Base-by-base conservation (phyloP, 37 sponge, comb jelly and placozoan genomes). In the Bolinopsis microptera region DNA sequence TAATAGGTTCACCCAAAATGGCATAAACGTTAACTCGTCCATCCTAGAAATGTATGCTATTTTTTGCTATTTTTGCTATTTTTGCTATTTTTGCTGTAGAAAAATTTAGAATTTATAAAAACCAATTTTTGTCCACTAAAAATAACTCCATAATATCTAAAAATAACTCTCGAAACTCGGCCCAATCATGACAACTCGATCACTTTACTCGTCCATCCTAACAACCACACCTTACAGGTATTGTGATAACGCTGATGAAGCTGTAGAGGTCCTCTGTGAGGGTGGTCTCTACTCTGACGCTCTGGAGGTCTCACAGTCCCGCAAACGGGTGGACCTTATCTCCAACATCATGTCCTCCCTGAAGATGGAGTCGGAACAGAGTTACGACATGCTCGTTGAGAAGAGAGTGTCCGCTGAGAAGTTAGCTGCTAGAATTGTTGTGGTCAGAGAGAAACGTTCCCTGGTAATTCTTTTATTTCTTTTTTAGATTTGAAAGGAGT, bases 201-300 rank as follows among this genome's bases (percentile, higher is more conserved):
- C n/a, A n/a, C n/a, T n/a, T n/a, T 48, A 48, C 61, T 48, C 61
- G 5, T 2, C 5, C 21, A 70, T 70, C 74, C 74, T 70, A 9
- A n/a, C n/a, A n/a, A n/a, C n/a, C n/a, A n/a, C n/a, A n/a, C 13
- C 21, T 67, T 22, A 67, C 68, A 72, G 75, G 26, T 72, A 30
- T 21, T 72, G 75, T 28, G 75, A 72, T 21, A 72, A 72, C 75
- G 22, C 75, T 24, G 75, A 72, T 21, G 75, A n/a, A 30, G 75
- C 75, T 23, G 31, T 72, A 30, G 75, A 72, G 26, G 75, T 72
- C 13, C 75, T 72, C 31, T 72, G 75, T 21, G 75, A 72, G 75
- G 75, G 75, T 3, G 26, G 75, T 72, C 75, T 72, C 31, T 72
- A 30, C 31, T 72, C 75, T 72, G 75, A 72, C 31, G 75, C 75